Evolutionary conservation across 2,888 invertebrate species (phyloP).

Genomic region (Acleris emargana): DNA sequence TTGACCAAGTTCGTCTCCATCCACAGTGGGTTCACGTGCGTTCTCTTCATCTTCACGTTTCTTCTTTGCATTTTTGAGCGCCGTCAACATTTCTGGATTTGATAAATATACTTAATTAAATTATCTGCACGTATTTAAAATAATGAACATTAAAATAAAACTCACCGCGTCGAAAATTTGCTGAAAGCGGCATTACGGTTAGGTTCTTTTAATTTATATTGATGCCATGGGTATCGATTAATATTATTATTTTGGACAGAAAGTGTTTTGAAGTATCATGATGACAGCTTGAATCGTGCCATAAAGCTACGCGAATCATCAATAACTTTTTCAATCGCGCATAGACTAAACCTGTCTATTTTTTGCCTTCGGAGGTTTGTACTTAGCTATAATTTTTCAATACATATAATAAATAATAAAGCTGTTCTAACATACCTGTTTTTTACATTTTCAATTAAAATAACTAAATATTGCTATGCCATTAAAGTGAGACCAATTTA

Average conservation of each 20-base stretch:
- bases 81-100: constrained; percentile 64
- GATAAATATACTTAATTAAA: background rate
- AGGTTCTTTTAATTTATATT: constrained; percentile 1
- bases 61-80: constrained; percentile 68
- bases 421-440: no score
- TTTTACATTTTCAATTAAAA: no score
- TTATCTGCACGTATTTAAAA: no score
- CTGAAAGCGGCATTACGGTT: constrained; percentile 65
- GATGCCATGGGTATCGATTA: no score
- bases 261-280: constrained; percentile 4
- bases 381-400: no score
- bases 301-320: constrained; percentile 1
- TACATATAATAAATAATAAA: no score
- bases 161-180: constrained; percentile 69
- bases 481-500: no score
- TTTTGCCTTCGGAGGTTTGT: no score
- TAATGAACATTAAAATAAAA: constrained; percentile 1
- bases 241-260: background rate
- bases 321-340: constrained; percentile 20
- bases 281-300: constrained; percentile 9
- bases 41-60: constrained; percentile 50
- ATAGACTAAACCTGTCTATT: constrained; percentile 12
- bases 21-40: constrained; percentile 21
- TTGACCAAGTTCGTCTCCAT: background rate
- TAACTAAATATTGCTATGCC: no score